phyloP scores from a whole-genome alignment of 2,113 vertebrate genomes.

The Sporophila hypoxantha region DNA sequence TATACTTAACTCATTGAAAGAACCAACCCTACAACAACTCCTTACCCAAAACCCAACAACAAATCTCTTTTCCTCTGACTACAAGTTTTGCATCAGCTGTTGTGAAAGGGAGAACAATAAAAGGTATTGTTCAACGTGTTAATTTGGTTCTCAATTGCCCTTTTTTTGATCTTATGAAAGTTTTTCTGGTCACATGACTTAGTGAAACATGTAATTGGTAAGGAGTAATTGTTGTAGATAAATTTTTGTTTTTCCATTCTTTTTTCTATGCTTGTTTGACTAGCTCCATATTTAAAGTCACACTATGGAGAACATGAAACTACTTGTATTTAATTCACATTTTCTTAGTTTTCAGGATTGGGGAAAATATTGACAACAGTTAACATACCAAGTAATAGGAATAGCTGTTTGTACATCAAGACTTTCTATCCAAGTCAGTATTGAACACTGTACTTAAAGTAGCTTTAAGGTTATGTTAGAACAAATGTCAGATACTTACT shows the following conservation, averaged over 20 bases:
- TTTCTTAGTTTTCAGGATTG: conserved; percentile 63
- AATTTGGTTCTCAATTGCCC: conserved; percentile 46
- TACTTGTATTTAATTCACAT: conserved; percentile 67
- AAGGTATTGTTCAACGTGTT: conserved; percentile 10
- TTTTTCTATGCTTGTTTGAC: conserved; percentile 33
- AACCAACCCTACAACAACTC: too few relatives aligned
- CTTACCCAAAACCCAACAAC: not conserved
- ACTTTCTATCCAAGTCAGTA: not conserved
- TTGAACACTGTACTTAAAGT: not conserved
- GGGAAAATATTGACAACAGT: conserved; percentile 36
- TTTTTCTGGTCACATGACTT: conserved; percentile 62
- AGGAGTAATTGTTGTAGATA: conserved; percentile 36
- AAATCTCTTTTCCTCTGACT: not conserved
- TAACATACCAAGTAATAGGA: conserved; percentile 29
- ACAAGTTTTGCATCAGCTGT: conserved; percentile 10
- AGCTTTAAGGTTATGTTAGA: conserved; percentile 1
- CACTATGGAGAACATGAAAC: conserved; percentile 52
- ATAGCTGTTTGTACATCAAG: conserved; percentile 11
- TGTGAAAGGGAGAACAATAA: conserved; percentile 43
- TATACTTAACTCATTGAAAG: not conserved
- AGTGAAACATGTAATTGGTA: conserved; percentile 39
- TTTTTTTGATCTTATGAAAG: conserved; percentile 43
- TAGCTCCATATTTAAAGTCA: conserved; percentile 56
- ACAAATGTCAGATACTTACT: not conserved
- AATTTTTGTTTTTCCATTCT: conserved; percentile 22